A percentile compares a stretch with the other conserved stretches of the same genome.
These are phyloP conservation scores for Cosmia pyralina DNA, from an alignment of 2,888 invertebrate species.

Conservation along the genomic window DNA sequence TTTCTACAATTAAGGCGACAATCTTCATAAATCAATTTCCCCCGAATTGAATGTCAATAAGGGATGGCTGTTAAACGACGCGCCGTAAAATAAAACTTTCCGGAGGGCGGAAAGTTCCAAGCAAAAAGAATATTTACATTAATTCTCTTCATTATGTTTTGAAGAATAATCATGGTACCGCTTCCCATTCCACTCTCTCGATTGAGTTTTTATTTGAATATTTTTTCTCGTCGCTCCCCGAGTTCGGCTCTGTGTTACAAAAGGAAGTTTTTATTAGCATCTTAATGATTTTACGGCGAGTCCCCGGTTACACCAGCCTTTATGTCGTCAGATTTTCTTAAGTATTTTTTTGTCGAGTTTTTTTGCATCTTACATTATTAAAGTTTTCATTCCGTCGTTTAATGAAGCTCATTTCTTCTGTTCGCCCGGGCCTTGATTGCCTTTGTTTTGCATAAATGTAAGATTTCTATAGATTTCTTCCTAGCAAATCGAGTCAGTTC, in stretches of 20 bases:
- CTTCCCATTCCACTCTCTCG: slow-evolving; percentile 86
- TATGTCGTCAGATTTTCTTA: slow-evolving; percentile 91
- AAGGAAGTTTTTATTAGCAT: slow-evolving; percentile 91
- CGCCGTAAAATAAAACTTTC: slow-evolving; percentile 90
- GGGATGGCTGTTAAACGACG: slow-evolving; percentile 90
- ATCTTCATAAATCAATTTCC: slow-evolving; percentile 91
- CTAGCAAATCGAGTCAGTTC: slow-evolving; percentile 85
- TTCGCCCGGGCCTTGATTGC: slow-evolving; percentile 89
- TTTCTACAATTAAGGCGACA: slow-evolving; percentile 89
- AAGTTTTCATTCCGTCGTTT: slow-evolving; percentile 90
- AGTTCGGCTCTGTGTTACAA: slow-evolving; percentile 88
- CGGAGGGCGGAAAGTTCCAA: slow-evolving; percentile 88
- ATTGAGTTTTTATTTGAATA: slow-evolving; percentile 91
- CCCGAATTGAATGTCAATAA: slow-evolving; percentile 91
- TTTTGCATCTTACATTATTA: slow-evolving; percentile 90
- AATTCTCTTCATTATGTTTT: slow-evolving; percentile 91
- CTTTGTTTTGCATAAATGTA: slow-evolving; percentile 90
- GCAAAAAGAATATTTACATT: slow-evolving; percentile 91
- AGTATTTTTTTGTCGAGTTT: slow-evolving; percentile 90
- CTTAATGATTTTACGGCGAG: slow-evolving; percentile 91
- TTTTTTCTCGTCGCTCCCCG: slow-evolving; percentile 83
- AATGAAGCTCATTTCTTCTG: slow-evolving; percentile 91
- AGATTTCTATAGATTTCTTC: slow-evolving; percentile 89
- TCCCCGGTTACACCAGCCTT: slow-evolving; percentile 90
- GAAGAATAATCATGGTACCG: slow-evolving; percentile 90